Base-by-base conservation (phyloP, 2,113 vertebrate genomes). In the Oceanites oceanicus region DNA sequence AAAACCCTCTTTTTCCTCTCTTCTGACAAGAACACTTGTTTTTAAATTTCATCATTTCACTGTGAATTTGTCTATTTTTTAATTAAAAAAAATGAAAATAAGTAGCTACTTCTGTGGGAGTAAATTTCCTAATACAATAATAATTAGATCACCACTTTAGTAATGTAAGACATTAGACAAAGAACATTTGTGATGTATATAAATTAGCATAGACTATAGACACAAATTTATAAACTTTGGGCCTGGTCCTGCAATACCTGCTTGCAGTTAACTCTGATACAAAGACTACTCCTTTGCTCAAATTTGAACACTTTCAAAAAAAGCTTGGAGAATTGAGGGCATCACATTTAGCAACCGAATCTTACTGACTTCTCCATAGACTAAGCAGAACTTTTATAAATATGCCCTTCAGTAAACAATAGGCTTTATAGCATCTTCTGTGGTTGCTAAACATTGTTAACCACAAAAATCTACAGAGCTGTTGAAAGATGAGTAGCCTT, bases 21-120 rank as follows among this genome's bases (percentile, higher is more conserved):
- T 96, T 96, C 96, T 98, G 97, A 97, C 98, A 98, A 94, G 96
- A 97, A 97, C 96, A 94, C 91, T 98, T 98, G 97, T 91, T 94
- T 98, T 97, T 93, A 62, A 66, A 96, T 97, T 97, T 97, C 80
- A 94, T 98, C 97, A 96, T 98, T 98, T 98, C 94, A 90, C 81
- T 97, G 61, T 91, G 91, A 92, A 97, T 98, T 97, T 98, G 84
- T 91, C 86, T 96, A 93, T 78, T 92, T 96, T 97, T 92, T 78
- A 92, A 95, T 91, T 58, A 97, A 92, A 19, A 88, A 86, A 95
- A 70, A 81, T 36, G 10, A 73, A 91, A 79, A 34, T 30, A 77
- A 67, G 27, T 34, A 90, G 32, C 53, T 88, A 12, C 76, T 92
- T 95, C 65, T 88, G 44, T 82, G 81, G 63, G 55, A 94, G 44